phyloP scores from a whole-genome alignment of 1,140 invertebrate genomes.

The Neomicropteryx cornuta region DNA sequence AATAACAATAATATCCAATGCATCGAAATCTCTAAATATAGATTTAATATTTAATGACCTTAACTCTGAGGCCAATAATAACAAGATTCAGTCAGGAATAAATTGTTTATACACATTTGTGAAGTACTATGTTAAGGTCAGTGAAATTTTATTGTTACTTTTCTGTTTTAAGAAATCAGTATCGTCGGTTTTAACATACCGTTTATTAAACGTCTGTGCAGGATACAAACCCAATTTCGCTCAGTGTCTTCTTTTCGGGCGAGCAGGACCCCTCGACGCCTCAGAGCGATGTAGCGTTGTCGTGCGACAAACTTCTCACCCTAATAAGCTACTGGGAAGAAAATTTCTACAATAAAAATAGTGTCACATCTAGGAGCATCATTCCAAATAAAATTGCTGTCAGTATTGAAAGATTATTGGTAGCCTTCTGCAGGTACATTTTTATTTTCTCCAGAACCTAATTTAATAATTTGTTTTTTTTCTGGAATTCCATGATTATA shows the following conservation, averaged over 20 bases:
- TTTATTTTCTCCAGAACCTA: too few relatives aligned
- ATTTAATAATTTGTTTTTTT: constrained; percentile 8
- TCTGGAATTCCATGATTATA: background rate
- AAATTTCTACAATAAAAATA: constrained; percentile 20
- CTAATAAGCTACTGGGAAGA: constrained; percentile 35
- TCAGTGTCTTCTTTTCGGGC: constrained; percentile 22
- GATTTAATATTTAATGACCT: constrained; percentile 30
- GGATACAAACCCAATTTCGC: constrained; percentile 30
- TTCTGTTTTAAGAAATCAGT: constrained; percentile 12
- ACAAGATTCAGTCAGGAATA: constrained; percentile 32
- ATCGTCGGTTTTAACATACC: too few relatives aligned
- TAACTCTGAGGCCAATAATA: constrained; percentile 29
- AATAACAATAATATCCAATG: constrained; percentile 24
- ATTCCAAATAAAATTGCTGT: constrained; percentile 20
- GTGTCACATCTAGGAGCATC: constrained; percentile 12
- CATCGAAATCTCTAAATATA: constrained; percentile 26
- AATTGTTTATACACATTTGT: constrained; percentile 35
- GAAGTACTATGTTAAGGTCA: constrained; percentile 34
- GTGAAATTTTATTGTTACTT: constrained; percentile 2
- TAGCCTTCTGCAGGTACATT: constrained; percentile 26
- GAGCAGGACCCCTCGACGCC: constrained; percentile 21
- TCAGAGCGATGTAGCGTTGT: constrained; percentile 27
- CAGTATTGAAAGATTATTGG: constrained; percentile 25
- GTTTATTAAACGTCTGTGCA: too few relatives aligned
- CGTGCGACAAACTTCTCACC: constrained; percentile 30